Percentiles rank a stretch among this genome's conserved stretches.
phyloP scores from a whole-genome alignment of 2,888 invertebrate genomes.

The Cacoxenus indagator region DNA sequence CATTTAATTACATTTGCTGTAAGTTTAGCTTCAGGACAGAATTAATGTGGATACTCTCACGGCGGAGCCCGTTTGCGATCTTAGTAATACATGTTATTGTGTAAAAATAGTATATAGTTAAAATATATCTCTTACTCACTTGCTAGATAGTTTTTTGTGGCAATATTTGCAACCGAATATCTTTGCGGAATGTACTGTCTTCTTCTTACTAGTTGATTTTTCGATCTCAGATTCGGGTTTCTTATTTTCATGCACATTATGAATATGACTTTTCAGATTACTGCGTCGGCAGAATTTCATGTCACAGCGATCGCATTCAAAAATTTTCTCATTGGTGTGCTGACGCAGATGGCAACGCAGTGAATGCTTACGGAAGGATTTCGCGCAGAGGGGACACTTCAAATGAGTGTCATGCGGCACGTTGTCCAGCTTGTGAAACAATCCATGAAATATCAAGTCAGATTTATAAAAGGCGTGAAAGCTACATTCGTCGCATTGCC shows the following conservation, averaged over 20 bases:
- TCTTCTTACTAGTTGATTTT: background rate
- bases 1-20: no score
- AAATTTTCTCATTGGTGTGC: conserved; percentile 83
- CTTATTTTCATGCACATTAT: conserved; percentile 71
- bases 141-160: conserved; percentile 71
- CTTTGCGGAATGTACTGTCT: conserved; percentile 15
- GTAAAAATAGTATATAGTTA: background rate
- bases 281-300: conserved; percentile 78
- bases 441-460: conserved; percentile 81
- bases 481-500: conserved; percentile 56
- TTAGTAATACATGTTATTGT: no score
- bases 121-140: conserved; percentile 68
- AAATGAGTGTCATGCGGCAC: conserved; percentile 55
- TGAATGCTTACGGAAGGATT: conserved; percentile 76
- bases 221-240: background rate
- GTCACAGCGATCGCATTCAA: conserved; percentile 76
- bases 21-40: no score
- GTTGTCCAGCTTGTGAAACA: conserved; percentile 73
- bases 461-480: conserved; percentile 75
- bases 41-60: no score
- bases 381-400: conserved; percentile 79
- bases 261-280: conserved; percentile 76
- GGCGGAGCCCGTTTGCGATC: no score
- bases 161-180: conserved; percentile 70
- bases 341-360: conserved; percentile 79